phyloP scores from a whole-genome alignment of 2,113 vertebrate genomes.

The Isurus oxyrinchus region DNA sequence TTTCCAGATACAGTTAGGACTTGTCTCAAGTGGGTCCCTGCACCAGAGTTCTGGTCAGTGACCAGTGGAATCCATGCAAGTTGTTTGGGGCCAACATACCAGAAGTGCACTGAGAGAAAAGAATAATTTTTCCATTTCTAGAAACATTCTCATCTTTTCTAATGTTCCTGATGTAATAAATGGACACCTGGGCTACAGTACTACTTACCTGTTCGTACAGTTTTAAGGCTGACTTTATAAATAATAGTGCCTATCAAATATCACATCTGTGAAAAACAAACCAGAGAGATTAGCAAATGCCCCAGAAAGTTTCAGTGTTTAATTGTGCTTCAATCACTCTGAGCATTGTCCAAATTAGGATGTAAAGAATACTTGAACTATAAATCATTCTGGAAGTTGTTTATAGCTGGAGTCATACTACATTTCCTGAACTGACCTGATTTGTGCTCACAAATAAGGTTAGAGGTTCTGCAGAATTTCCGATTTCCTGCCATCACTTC shows the following conservation, averaged over 20 bases:
- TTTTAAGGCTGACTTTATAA: not conserved
- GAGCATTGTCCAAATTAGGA: conserved; percentile 14
- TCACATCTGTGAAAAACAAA: not conserved
- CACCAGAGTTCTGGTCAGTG: not conserved
- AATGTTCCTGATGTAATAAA: not conserved
- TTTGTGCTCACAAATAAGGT: not conserved
- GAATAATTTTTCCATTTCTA: not conserved
- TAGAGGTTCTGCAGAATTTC: not conserved
- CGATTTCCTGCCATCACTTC: not conserved
- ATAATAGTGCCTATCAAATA: not conserved
- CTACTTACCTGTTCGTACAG: not conserved
- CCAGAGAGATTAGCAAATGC: not conserved
- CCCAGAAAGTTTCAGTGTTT: not conserved
- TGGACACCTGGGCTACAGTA: not conserved
- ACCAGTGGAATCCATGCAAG: not conserved
- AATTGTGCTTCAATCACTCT: not conserved
- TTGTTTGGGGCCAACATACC: not conserved
- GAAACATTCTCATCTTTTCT: not conserved
- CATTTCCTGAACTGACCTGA: not conserved
- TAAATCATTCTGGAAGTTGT: not conserved
- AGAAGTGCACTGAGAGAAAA: not conserved
- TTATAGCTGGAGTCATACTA: not conserved
- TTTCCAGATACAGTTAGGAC: not conserved
- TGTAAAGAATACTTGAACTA: not conserved
- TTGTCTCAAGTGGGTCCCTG: not conserved